Base-by-base conservation (phyloP, 2,888 invertebrate species). In the Limnephilus lunatus region DNA sequence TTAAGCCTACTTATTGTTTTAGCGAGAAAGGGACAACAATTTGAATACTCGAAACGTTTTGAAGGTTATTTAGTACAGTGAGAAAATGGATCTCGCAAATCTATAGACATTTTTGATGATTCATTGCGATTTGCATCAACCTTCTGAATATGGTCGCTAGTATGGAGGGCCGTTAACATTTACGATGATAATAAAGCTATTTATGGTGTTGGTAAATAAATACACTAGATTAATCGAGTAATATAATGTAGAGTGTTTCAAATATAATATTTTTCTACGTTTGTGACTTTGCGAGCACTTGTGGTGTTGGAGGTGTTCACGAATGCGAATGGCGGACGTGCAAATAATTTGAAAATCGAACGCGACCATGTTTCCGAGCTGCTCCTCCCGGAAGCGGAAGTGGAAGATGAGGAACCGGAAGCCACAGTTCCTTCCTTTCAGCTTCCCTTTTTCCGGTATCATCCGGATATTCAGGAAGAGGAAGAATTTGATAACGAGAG, bases 371-470 rank as follows among this genome's bases (percentile, higher is more conserved):
- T 39, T 35, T 44, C 44, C 19, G 48, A 81, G 80, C 81, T 81
- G 80, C 35, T 81, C 89, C 39, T 25, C 25, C 87, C 53, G 35
- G 85, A 44, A 32, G 25, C 90, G 86, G 35, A 86, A 85, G 85
- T 53, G 53, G 80, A 91, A 81, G 82, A 96, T 96, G 96, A 95
- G 96, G 4, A 95, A 96, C 94, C 95, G 96, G 1, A 95, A 96
- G 93, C 68, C 85, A n/a, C 85, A 83, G 94, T 96, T 94, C 96
- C 96, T 92, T 94, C 96, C 93, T 94, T 96, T 94, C 95, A 95
- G 44, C 96, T 96, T 91, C 95, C 96, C 94, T 96, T 96, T 92
- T 95, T 96, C 90, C 96, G 96, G 94, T 94, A 96, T 31, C 96
- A 68, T 68, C 25, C 68, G 68, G 25, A 68, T 68, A 9, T 68